Percentiles rank a stretch among this genome's conserved stretches.
phyloP scores from a whole-genome alignment of 1,140 invertebrate species.

The Drosophila erecta region DNA sequence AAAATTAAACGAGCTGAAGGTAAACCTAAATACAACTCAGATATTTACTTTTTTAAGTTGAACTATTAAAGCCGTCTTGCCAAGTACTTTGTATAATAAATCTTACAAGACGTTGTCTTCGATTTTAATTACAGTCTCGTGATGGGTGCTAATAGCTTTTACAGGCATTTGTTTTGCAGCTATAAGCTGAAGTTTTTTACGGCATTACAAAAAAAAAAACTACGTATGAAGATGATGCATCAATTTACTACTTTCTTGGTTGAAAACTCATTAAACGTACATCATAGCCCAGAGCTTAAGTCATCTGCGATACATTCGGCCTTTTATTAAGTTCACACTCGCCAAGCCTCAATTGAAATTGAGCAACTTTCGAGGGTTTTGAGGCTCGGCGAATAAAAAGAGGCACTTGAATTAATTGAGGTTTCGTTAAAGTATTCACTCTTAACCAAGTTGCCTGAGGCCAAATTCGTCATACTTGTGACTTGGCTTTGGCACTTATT shows the following conservation, averaged over 20 bases:
- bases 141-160: constrained; percentile 22
- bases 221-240: constrained; percentile 55
- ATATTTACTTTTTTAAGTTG: too few relatives aligned
- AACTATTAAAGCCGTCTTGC: background rate
- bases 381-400: constrained; percentile 17
- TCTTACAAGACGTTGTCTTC: background rate
- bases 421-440: constrained; percentile 22
- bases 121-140: constrained; percentile 13
- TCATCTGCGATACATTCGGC: constrained; percentile 24
- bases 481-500: constrained; percentile 19
- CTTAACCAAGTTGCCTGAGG: constrained; percentile 17
- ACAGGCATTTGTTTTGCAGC: constrained; percentile 2
- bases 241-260: constrained; percentile 29
- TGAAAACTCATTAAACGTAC: constrained; percentile 49
- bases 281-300: constrained; percentile 13
- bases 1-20: too few relatives aligned
- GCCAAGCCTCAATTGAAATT: constrained; percentile 21
- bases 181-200: constrained; percentile 5
- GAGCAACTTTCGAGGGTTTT: constrained; percentile 26
- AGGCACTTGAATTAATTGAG: constrained; percentile 33
- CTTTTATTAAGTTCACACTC: constrained; percentile 42
- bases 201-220: constrained; percentile 9
- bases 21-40: background rate
- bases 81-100: background rate
- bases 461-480: constrained; percentile 28